These are phyloP conservation scores for Drosophila nebulosa DNA, from an alignment of 1,140 invertebrate genomes.

Conservation along the genomic window DNA sequence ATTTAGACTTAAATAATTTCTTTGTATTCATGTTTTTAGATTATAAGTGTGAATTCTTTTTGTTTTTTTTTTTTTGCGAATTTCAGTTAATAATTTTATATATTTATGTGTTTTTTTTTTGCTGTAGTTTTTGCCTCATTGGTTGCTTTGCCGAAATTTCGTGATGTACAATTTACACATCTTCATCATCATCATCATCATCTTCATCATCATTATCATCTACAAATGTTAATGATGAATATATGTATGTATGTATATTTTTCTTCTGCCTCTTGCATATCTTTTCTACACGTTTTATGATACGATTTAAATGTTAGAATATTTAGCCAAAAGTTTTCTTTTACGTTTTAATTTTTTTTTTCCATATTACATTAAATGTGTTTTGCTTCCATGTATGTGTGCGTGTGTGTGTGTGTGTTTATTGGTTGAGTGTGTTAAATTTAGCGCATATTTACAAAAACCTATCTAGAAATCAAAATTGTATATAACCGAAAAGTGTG, in stretches of 20 bases:
- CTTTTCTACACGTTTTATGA: conserved; percentile 51
- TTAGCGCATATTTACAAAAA: conserved; percentile 77
- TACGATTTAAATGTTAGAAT: conserved; percentile 49
- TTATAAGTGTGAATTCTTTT: conserved; percentile 40
- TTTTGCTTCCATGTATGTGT: conserved; percentile 8
- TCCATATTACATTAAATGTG: conserved; percentile 55
- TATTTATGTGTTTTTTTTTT: conserved; percentile 15
- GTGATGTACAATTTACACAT: conserved; percentile 61
- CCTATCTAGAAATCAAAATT: conserved; percentile 28
- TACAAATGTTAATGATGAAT: too few species aligned
- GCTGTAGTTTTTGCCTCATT: conserved; percentile 60
- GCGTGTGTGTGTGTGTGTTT: conserved; percentile 5
- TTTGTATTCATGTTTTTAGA: conserved; percentile 69
- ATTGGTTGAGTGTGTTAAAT: conserved; percentile 33
- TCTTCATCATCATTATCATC: too few species aligned
- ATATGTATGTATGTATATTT: too few species aligned
- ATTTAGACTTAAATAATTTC: conserved; percentile 77
- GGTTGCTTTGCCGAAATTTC: conserved; percentile 72
- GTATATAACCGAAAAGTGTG: neutral
- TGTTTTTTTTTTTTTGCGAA: conserved; percentile 17
- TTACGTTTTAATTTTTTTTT: conserved; percentile 49
- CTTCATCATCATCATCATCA: conserved; percentile 36
- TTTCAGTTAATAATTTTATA: conserved; percentile 11
- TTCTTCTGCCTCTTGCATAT: conserved; percentile 33
- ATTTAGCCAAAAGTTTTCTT: conserved; percentile 55